These are phyloP conservation scores for Mystacides longicornis DNA, from an alignment of 2,888 invertebrate genomes.

Conservation along the genomic window DNA sequence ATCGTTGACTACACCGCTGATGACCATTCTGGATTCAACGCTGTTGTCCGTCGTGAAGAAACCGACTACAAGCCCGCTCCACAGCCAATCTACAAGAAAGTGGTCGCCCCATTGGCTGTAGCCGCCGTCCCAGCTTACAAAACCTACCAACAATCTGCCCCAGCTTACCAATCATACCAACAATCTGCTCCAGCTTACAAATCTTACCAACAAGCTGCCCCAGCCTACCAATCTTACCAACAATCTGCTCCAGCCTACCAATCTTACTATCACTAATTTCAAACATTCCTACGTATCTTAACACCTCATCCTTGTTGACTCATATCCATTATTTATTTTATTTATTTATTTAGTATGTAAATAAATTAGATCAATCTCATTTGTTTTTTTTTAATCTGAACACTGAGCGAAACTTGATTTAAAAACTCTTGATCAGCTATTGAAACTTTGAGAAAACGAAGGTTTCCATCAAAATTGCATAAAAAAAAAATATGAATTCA, in stretches of 20 bases:
- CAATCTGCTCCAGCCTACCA: conserved; percentile 15
- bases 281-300: not conserved
- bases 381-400: not conserved
- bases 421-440: too few species aligned
- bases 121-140: conserved; percentile 13
- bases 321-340: not conserved
- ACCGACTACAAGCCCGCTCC: conserved; percentile 14
- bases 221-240: conserved; percentile 5
- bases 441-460: too few species aligned
- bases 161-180: conserved; percentile 16
- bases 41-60: conserved; percentile 37
- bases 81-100: conserved; percentile 14
- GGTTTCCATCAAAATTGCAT: too few species aligned
- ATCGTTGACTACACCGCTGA: conserved; percentile 45
- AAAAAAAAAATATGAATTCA: too few species aligned
- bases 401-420: too few species aligned
- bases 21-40: conserved; percentile 42
- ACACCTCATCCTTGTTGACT: not conserved
- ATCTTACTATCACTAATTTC: conserved; percentile 13
- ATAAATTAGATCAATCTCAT: not conserved
- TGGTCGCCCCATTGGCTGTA: conserved; percentile 7
- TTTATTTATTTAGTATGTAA: not conserved
- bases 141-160: conserved; percentile 11
- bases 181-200: conserved; percentile 7
- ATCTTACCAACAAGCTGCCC: conserved; percentile 5